Conservation (phyloP, 2,113 vertebrate genomes). For the Brachyistius frenatus region DNA sequence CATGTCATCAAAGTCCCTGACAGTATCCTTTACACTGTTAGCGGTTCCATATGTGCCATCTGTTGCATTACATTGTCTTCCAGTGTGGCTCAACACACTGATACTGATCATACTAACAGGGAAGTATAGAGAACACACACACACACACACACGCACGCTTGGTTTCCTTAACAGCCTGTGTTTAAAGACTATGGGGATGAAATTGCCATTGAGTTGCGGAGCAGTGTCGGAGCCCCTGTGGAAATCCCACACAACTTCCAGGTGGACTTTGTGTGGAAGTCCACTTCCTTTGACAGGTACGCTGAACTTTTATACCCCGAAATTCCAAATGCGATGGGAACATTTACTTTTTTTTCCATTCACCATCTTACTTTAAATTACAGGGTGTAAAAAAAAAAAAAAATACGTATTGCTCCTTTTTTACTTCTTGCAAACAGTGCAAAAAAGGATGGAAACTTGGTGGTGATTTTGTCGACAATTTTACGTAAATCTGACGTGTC, state of each 20-base stretch:
- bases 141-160: background rate
- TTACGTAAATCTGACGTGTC: too few species aligned
- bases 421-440: too few species aligned
- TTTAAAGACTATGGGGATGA: slow-evolving; percentile 97
- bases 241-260: slow-evolving; percentile 99
- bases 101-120: background rate
- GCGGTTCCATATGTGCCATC: background rate
- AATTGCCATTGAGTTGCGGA: slow-evolving; percentile 97
- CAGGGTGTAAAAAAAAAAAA: too few species aligned
- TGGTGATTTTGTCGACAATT: too few species aligned
- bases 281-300: slow-evolving; percentile 98
- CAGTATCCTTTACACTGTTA: slow-evolving; percentile 90
- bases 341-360: background rate
- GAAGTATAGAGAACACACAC: background rate
- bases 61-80: background rate
- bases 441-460: too few species aligned
- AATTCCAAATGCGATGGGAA: background rate
- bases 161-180: slow-evolving; percentile 83
- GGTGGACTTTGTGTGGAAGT: slow-evolving; percentile 99
- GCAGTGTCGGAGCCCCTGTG: slow-evolving; percentile 95
- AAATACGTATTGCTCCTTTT: background rate
- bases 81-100: background rate
- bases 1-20: slow-evolving; percentile 99
- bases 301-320: background rate
- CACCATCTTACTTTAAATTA: background rate